Conservation (phyloP, 2,797 vertebrate species). For the Dipus sagitta region DNA sequence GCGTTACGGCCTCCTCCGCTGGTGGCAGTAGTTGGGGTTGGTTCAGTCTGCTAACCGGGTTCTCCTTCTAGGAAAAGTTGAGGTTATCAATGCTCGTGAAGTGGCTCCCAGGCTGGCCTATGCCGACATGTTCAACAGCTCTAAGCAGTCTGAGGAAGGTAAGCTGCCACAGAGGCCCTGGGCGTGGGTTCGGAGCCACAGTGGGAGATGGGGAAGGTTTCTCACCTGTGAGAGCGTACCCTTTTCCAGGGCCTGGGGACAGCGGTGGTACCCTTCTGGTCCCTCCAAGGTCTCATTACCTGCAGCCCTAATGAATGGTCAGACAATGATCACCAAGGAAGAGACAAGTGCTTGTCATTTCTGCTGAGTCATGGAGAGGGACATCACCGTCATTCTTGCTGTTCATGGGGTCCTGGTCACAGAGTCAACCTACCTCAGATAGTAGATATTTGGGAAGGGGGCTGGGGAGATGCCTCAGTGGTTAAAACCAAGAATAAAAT, state of each 20-base stretch:
- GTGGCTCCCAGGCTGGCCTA: constrained; percentile 90
- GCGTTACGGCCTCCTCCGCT: too few species aligned
- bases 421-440: neutral
- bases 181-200: fast-evolving
- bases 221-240: fast-evolving
- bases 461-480: too few species aligned
- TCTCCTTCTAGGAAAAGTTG: constrained; percentile 88
- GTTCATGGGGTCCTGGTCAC: too few species aligned
- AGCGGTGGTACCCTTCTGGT: neutral
- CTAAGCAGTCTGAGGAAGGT: constrained; percentile 91
- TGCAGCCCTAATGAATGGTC: fast-evolving
- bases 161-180: neutral
- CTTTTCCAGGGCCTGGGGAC: neutral
- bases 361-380: neutral
- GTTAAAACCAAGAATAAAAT: too few species aligned
- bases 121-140: constrained; percentile 92
- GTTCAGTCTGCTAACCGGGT: neutral
- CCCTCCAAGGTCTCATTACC: neutral
- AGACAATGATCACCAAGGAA: neutral
- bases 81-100: constrained; percentile 95
- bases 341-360: neutral
- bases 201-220: fast-evolving
- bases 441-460: neutral
- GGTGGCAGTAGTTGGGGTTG: neutral
- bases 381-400: neutral